These are phyloP conservation scores for Cossypha dichroa DNA, from an alignment of 2,797 vertebrate species.

Conservation along the genomic window DNA sequence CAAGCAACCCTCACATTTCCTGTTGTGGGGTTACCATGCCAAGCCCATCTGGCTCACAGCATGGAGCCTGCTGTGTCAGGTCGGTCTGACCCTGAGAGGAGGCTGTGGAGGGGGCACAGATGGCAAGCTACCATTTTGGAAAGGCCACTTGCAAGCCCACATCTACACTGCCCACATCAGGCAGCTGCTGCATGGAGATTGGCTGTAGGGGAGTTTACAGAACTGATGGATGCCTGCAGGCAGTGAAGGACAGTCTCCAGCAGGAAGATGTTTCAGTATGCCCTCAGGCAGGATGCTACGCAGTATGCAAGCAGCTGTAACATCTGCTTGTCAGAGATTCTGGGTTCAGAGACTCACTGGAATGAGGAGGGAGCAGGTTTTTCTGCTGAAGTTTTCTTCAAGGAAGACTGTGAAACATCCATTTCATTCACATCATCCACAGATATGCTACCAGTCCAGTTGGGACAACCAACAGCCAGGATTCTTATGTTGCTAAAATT, in stretches of 20 bases:
- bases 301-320: background rate
- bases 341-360: background rate
- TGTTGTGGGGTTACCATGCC: background rate
- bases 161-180: background rate
- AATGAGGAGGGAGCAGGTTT: background rate
- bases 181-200: background rate
- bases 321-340: background rate
- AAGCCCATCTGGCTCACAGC: slow-evolving; percentile 11
- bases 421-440: background rate
- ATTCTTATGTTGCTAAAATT: background rate
- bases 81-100: fast-evolving
- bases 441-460: background rate
- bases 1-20: background rate
- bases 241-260: background rate
- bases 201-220: fast-evolving
- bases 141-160: background rate
- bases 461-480: background rate
- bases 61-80: background rate
- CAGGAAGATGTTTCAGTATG: background rate
- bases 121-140: background rate
- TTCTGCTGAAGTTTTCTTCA: background rate
- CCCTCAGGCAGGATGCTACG: background rate
- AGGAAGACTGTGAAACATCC: background rate
- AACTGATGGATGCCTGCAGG: background rate
- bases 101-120: background rate